Conservation (phyloP, 2,888 invertebrate genomes). For the Metopia argyrocephala region DNA sequence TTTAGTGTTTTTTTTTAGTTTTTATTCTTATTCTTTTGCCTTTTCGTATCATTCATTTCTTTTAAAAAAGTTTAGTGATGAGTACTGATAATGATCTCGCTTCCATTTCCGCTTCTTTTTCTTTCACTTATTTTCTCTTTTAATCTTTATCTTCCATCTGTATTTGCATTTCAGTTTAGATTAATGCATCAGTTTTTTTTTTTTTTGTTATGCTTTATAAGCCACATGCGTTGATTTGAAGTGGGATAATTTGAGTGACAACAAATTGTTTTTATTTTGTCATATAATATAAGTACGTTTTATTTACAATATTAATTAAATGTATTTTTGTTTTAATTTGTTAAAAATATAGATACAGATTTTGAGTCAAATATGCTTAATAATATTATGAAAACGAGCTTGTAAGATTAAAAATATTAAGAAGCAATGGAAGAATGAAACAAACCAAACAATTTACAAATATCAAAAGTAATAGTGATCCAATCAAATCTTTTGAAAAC, state of each 20-base stretch:
- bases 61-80: constrained; percentile 29
- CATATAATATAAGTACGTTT: constrained; percentile 5
- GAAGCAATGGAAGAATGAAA: no score
- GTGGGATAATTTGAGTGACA: constrained; percentile 34
- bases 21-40: background rate
- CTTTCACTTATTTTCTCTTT: background rate
- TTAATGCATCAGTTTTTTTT: background rate
- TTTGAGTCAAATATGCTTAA: no score
- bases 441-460: no score
- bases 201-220: constrained; percentile 1
- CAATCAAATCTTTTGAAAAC: no score
- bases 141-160: background rate
- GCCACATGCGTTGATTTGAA: constrained; percentile 43
- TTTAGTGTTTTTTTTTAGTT: constrained; percentile 3
- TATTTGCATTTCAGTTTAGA: constrained; percentile 28
- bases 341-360: no score
- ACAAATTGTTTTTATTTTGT: constrained; percentile 36
- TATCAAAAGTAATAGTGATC: no score
- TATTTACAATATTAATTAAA: no score
- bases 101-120: constrained; percentile 43
- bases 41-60: background rate
- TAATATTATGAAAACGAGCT: no score
- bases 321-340: no score
- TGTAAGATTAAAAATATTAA: no score
- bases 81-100: constrained; percentile 35